phyloP scores from a whole-genome alignment of 2,797 vertebrate species.

The Florisuga fusca region DNA sequence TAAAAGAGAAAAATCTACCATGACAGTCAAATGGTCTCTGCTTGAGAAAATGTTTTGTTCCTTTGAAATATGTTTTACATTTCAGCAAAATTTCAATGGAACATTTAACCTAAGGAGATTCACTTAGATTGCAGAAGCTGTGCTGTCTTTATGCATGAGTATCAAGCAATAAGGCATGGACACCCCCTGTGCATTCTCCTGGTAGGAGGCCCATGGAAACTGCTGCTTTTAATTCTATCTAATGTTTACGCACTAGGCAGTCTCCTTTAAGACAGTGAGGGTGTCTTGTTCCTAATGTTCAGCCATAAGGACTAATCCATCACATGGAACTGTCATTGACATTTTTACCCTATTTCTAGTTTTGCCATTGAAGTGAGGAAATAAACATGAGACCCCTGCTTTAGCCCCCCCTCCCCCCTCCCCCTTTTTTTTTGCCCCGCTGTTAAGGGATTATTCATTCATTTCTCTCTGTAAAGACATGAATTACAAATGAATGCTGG shows the following conservation, averaged over 20 bases:
- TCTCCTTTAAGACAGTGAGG: constrained; percentile 24
- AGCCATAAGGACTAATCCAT: constrained; percentile 40
- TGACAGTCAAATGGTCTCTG: constrained; percentile 54
- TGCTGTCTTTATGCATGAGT: constrained; percentile 49
- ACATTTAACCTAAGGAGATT: constrained; percentile 63
- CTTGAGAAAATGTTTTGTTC: constrained; percentile 61
- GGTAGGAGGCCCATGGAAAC: constrained; percentile 11
- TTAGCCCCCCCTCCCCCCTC: not conserved
- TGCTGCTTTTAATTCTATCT: constrained; percentile 44
- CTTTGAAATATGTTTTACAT: constrained; percentile 65
- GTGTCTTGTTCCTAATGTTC: constrained; percentile 15
- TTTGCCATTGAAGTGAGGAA: constrained; percentile 42
- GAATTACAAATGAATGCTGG: not conserved
- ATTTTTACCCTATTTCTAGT: constrained; percentile 21
- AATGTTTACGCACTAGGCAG: constrained; percentile 48
- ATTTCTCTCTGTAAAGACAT: not conserved
- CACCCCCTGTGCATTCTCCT: not conserved
- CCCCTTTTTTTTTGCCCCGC: not conserved
- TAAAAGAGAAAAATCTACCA: constrained; percentile 50
- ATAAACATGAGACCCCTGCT: constrained; percentile 23
- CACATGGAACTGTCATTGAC: constrained; percentile 29
- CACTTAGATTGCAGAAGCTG: constrained; percentile 40
- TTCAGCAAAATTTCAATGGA: constrained; percentile 66
- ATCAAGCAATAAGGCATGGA: constrained; percentile 31
- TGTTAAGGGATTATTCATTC: constrained; percentile 38